Base-by-base conservation (phyloP, 2,888 invertebrate genomes). In the Caenorhabditis uteleia region DNA sequence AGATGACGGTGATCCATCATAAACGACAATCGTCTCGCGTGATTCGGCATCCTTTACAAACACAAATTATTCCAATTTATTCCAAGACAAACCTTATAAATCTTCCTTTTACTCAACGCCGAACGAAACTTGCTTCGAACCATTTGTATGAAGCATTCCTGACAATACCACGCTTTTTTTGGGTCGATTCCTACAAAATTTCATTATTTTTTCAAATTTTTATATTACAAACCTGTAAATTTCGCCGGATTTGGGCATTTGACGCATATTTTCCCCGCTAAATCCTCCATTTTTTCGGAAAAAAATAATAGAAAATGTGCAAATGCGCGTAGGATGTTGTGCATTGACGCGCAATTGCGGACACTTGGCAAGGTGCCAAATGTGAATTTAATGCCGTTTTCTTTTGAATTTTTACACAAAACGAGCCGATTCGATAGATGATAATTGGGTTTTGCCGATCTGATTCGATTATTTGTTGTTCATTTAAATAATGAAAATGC, bases 121-220 rank as follows among this genome's bases (percentile, higher is more conserved):
- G 76, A 68, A 39, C 78, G 64, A 54, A 80, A 80, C 55, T 77
- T 78, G 54, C 77, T 76, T n/a, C 56, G 60, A 23, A 75, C 75
- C 76, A 79, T 79, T 23, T 64, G 64, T 12, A 75, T 49, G 60
- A 78, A 80, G 43, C 80, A 80, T n/a, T 67, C 60, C 25, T 45
- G 40, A 49, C 80, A 80, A 46, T 80, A 80, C 39, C 70, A 68
- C 3, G 79, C 78, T 51, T 78, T 75, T 42, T 70, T 74, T n/a
- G 70, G 61, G 36, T 78, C 77, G 4, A 66, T 56, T 12, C 77
- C 75, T 72, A 36, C 46, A 61, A 36, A 47, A 4, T 4, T 16
- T 1, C 5, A 26, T 44, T 29, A 26, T 44, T 4, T 12, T 23
- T 44, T n/a, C 10, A 31, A 31, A 34, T 21, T 47, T 5, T 34